Evolutionary conservation across 2,888 invertebrate genomes (phyloP).

Genomic region (Hyposoter didymator): DNA sequence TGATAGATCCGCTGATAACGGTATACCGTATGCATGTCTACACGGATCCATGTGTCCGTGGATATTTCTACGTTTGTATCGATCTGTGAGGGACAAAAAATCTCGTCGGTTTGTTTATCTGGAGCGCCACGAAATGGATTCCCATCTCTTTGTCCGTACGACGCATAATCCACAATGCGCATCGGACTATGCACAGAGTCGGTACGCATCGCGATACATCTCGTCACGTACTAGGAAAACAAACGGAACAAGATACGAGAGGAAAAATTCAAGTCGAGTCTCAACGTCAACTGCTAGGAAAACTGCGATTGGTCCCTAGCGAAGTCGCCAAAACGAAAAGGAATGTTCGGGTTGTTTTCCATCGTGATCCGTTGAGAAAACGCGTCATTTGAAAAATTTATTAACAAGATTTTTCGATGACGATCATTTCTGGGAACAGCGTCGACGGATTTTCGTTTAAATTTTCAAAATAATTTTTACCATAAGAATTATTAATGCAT

Average conservation of each 20-base stretch:
- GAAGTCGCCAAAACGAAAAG: no score
- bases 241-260: not conserved
- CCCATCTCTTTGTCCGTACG: not conserved
- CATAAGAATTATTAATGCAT: not conserved
- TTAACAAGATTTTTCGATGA: not conserved
- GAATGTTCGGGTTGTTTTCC: no score
- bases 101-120: not conserved
- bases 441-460: not conserved
- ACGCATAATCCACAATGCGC: not conserved
- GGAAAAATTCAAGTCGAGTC: not conserved
- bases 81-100: not conserved
- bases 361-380: no score
- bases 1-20: conserved; percentile 44
- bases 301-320: no score
- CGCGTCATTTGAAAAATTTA: not conserved
- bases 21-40: not conserved
- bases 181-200: not conserved
- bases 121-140: not conserved
- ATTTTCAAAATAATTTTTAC: not conserved
- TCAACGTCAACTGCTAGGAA: not conserved
- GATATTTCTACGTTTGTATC: not conserved
- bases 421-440: not conserved
- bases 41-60: not conserved
- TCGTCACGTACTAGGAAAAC: not conserved
- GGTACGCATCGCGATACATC: not conserved